Evolutionary conservation across 1,140 invertebrate species (phyloP).

Genomic region (Drosophila chauvacae): DNA sequence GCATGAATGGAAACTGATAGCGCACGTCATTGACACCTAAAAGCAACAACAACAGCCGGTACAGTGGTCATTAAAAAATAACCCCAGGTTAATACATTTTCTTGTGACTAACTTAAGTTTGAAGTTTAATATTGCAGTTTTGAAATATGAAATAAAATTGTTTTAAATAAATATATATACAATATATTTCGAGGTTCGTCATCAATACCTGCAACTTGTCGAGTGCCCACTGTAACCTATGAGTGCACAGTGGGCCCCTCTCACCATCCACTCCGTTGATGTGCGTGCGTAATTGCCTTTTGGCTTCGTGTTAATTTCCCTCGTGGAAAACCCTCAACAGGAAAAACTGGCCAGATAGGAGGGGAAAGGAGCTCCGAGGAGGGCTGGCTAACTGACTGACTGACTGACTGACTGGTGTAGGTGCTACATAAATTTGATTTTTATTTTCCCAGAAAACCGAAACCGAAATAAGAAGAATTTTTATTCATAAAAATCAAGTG

Average conservation of each 20-base stretch:
- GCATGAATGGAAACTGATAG: conserved; percentile 80
- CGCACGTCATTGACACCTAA: conserved; percentile 80
- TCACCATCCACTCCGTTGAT: conserved; percentile 10
- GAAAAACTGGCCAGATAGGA: conserved; percentile 20
- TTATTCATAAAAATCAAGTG: conserved; percentile 73
- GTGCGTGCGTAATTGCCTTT: conserved; percentile 75
- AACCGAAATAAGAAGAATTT: conserved; percentile 72
- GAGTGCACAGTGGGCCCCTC: conserved; percentile 22
- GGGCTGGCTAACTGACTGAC: neutral
- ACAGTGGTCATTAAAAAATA: conserved; percentile 2
- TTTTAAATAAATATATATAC: neutral
- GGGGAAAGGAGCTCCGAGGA: neutral
- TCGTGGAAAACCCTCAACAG: conserved; percentile 43
- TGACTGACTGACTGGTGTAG: conserved; percentile 26
- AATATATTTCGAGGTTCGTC: too few relatives aligned
- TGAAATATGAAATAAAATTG: neutral
- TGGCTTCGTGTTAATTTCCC: conserved; percentile 54
- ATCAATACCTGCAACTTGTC: neutral
- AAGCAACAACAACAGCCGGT: conserved; percentile 28
- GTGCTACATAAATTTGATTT: conserved; percentile 82
- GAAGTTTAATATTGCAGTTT: neutral
- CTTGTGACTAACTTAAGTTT: neutral
- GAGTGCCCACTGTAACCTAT: conserved; percentile 14
- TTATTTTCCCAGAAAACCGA: conserved; percentile 64
- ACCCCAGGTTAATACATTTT: neutral